Evolutionary conservation across 2,113 vertebrate species (phyloP).

Genomic region (Cheilinus undulatus): DNA sequence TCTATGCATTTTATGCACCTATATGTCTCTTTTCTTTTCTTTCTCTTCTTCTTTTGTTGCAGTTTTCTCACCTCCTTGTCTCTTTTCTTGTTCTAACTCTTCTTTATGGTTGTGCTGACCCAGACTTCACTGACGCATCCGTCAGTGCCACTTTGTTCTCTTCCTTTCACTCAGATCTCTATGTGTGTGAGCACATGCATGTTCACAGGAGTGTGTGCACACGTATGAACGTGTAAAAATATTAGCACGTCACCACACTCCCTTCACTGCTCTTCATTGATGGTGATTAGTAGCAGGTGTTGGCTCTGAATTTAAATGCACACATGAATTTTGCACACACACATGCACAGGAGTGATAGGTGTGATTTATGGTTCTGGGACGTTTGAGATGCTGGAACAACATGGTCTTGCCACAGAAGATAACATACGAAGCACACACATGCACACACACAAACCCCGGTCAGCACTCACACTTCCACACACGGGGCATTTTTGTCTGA

Average conservation of each 20-base stretch:
- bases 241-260: conserved; percentile 76
- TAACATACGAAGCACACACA: conserved; percentile 61
- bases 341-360: conserved; percentile 47
- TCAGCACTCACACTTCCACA: neutral
- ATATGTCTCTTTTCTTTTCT: conserved; percentile 31
- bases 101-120: conserved; percentile 40
- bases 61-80: conserved; percentile 5
- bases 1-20: conserved; percentile 38
- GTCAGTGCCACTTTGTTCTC: conserved; percentile 62
- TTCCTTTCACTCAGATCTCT: conserved; percentile 42
- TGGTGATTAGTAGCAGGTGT: conserved; percentile 85
- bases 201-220: neutral
- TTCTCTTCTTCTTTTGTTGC: conserved; percentile 2
- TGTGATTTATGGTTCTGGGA: conserved; percentile 81
- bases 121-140: conserved; percentile 65
- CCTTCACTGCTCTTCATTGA: conserved; percentile 53
- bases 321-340: conserved; percentile 11
- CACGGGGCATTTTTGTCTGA: conserved; percentile 61
- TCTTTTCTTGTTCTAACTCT: neutral
- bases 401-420: conserved; percentile 62
- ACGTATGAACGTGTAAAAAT: conserved; percentile 66
- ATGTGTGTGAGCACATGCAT: neutral
- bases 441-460: conserved; percentile 17
- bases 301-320: conserved; percentile 61
- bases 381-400: conserved; percentile 74